Conservation (phyloP, 2,888 invertebrate genomes). For the Galeruca laticollis region DNA sequence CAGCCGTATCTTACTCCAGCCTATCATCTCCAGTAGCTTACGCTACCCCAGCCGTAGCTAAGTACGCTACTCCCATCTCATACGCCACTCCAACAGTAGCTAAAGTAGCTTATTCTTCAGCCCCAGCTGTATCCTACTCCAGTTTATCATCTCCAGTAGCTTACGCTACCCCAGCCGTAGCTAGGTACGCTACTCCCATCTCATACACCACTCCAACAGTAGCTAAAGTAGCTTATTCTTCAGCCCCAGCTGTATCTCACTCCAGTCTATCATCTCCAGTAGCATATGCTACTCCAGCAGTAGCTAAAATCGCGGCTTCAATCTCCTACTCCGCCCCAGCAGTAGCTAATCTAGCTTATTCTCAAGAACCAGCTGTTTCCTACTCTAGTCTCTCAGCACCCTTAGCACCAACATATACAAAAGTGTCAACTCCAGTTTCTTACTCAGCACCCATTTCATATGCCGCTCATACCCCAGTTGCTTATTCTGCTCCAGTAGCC, state of each 20-base stretch:
- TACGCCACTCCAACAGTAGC: slow-evolving; percentile 51
- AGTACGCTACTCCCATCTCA: slow-evolving; percentile 44
- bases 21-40: slow-evolving; percentile 54
- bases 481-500: slow-evolving; percentile 63
- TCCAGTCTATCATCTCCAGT: too few relatives aligned
- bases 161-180: slow-evolving; percentile 49
- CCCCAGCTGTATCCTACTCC: slow-evolving; percentile 58
- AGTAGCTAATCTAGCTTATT: slow-evolving; percentile 58
- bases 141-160: slow-evolving; percentile 53
- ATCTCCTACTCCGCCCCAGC: slow-evolving; percentile 54
- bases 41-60: slow-evolving; percentile 39
- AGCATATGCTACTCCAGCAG: too few relatives aligned
- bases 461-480: slow-evolving; percentile 52
- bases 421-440: slow-evolving; percentile 32
- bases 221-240: too few relatives aligned
- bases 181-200: too few relatives aligned
- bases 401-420: slow-evolving; percentile 58
- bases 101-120: slow-evolving; percentile 60
- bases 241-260: too few relatives aligned
- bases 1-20: slow-evolving; percentile 58
- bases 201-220: slow-evolving; percentile 61
- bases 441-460: slow-evolving; percentile 22
- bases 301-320: too few relatives aligned
- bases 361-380: slow-evolving; percentile 61
- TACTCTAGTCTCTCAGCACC: slow-evolving; percentile 51